These are phyloP conservation scores for Ectemnius lituratus DNA, from an alignment of 2,888 invertebrate genomes.

Conservation along the genomic window DNA sequence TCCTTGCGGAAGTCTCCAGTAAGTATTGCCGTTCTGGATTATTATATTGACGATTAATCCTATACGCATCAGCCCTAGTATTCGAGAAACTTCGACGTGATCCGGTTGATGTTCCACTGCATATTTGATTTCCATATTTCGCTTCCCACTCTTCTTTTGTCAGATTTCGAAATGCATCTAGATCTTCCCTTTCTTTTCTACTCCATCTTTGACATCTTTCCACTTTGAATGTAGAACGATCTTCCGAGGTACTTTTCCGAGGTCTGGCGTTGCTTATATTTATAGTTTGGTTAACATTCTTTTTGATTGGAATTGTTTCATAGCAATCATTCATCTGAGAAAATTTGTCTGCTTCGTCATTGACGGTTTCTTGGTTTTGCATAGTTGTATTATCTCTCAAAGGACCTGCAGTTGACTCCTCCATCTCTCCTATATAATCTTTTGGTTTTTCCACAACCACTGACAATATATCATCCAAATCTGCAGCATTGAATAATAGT, in stretches of 20 bases:
- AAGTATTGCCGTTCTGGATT: conserved; percentile 22
- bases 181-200: conserved; percentile 65
- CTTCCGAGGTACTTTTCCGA: conserved; percentile 42
- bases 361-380: neutral
- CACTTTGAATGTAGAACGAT: conserved; percentile 21
- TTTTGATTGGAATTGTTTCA: neutral
- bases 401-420: neutral
- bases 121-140: conserved; percentile 60
- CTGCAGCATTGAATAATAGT: conserved; percentile 41
- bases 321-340: neutral
- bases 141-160: conserved; percentile 76
- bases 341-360: neutral
- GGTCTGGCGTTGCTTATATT: neutral
- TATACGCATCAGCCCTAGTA: conserved; percentile 20
- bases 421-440: neutral
- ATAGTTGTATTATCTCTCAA: conserved; percentile 30
- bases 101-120: conserved; percentile 13
- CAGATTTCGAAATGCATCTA: conserved; percentile 70
- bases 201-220: conserved; percentile 62
- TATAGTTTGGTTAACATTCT: neutral
- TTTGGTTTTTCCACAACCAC: conserved; percentile 58
- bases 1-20: conserved; percentile 35
- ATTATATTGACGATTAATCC: neutral
- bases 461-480: conserved; percentile 68
- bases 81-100: conserved; percentile 11